Conservation (phyloP, 2,888 invertebrate genomes). For the Norana najaformis region DNA sequence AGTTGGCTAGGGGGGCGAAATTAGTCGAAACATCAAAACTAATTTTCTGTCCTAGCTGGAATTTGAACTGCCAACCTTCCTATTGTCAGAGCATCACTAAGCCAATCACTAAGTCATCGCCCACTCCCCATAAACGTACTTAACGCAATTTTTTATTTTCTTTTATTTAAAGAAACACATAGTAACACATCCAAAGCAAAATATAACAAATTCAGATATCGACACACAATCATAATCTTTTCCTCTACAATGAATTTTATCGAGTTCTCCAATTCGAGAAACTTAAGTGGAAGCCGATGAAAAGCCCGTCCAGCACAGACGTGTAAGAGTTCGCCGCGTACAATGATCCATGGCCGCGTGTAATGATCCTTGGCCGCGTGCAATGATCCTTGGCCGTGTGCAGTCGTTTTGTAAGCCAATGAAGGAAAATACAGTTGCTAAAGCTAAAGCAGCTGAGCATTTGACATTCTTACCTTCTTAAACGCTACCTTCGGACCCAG, state of each 20-base stretch:
- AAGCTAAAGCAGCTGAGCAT: background rate
- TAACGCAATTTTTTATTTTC: background rate
- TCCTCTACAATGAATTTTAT: too few relatives aligned
- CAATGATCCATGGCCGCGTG: too few relatives aligned
- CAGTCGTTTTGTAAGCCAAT: background rate
- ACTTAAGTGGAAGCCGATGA: background rate
- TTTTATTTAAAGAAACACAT: background rate
- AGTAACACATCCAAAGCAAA: background rate
- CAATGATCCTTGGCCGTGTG: too few relatives aligned
- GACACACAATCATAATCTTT: background rate
- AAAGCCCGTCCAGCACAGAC: background rate
- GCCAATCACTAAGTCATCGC: too few relatives aligned
- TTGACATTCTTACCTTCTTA: background rate
- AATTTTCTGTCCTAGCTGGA: too few relatives aligned
- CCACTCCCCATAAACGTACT: too few relatives aligned
- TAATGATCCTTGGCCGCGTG: too few relatives aligned
- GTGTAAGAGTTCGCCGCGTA: background rate
- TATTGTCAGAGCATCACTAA: too few relatives aligned
- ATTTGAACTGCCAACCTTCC: too few relatives aligned
- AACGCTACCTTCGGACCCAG: background rate
- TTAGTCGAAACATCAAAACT: too few relatives aligned
- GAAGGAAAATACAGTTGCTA: background rate
- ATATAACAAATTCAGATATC: background rate
- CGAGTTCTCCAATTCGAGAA: background rate
- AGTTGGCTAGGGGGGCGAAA: too few relatives aligned